Base-by-base conservation (phyloP, 2,888 invertebrate genomes). In the Podabrus alpinus region DNA sequence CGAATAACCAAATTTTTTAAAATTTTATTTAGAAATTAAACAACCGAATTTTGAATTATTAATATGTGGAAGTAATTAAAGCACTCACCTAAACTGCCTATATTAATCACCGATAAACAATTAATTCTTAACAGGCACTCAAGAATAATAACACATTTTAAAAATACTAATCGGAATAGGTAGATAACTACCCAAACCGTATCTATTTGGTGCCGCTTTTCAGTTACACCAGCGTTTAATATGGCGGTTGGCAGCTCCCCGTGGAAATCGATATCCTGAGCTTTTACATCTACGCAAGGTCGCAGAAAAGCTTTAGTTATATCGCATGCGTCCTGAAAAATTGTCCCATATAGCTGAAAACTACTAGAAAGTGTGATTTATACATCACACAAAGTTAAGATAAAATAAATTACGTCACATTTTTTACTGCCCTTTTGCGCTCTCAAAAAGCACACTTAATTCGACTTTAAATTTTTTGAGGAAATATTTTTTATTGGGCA, bases 191-290 rank as follows among this genome's bases (percentile, higher is more conserved):
- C 78, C 74, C 72, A 72, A 76, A 77, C 76, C 78, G 76, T 69
- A 59, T 19, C 61, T 75, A 21, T 19, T 75, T 71, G 73, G 77
- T 77, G 77, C 69, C 73, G 79, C 76, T 80, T 77, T 78, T 74
- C 76, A 77, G 77, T 77, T 78, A 78, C 75, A 69, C 74, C 75
- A 76, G 76, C 68, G 72, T 76, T 64, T 80, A 82, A 82, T 79
- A 86, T 86, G 86, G 86, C 85, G 82, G 83, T 82, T 84, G 84
- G 81, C 83, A 83, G 85, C 85, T 84, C 84, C 86, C 85, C 82
- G 81, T 81, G 80, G 82, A 82, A 85, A 86, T 86, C 86, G 86
- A 86, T 86, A 85, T 76, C 73, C 71, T 76, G 78, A 81, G 77
- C 79, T 77, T 77, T 75, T 80, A 75, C 74, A 74, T 81, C 67